phyloP scores from a whole-genome alignment of 1,140 invertebrate genomes.

The Yoshiicerus persimilis region DNA sequence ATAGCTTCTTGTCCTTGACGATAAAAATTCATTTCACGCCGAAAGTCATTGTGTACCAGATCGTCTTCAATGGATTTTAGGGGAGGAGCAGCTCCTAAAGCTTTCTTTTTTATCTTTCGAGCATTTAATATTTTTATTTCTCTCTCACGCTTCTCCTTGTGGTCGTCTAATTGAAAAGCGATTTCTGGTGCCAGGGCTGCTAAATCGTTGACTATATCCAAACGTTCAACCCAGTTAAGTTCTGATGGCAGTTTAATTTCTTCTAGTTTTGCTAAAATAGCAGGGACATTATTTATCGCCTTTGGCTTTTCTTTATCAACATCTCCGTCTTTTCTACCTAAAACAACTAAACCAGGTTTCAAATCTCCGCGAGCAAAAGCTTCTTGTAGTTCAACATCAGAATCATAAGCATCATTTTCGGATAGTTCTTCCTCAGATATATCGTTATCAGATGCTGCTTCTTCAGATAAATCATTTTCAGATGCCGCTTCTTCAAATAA shows the following conservation, averaged over 20 bases:
- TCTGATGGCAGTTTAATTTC: constrained; percentile 65
- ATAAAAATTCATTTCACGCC: constrained; percentile 86
- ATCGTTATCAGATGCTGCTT: background rate
- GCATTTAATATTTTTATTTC: constrained; percentile 56
- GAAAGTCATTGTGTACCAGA: constrained; percentile 88
- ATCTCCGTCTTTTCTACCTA: constrained; percentile 56
- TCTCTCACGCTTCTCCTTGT: constrained; percentile 43
- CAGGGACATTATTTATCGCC: constrained; percentile 51
- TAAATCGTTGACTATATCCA: constrained; percentile 73
- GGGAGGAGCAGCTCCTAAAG: constrained; percentile 65
- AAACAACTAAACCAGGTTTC: constrained; percentile 76
- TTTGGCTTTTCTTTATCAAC: constrained; percentile 31
- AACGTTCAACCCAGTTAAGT: constrained; percentile 79
- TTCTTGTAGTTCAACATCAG: constrained; percentile 69
- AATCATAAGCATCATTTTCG: constrained; percentile 4
- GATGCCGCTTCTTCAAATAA: background rate
- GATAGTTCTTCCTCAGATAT: constrained; percentile 36
- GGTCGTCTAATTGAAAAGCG: constrained; percentile 61
- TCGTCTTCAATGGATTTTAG: constrained; percentile 62
- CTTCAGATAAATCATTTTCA: background rate
- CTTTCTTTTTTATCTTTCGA: constrained; percentile 57
- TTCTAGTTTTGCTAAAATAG: constrained; percentile 69
- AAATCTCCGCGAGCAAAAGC: constrained; percentile 77
- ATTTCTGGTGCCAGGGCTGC: constrained; percentile 80
- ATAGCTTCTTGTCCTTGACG: constrained; percentile 87